Base-by-base conservation (phyloP, 2,797 vertebrate species). In the Oreortyx pictus region DNA sequence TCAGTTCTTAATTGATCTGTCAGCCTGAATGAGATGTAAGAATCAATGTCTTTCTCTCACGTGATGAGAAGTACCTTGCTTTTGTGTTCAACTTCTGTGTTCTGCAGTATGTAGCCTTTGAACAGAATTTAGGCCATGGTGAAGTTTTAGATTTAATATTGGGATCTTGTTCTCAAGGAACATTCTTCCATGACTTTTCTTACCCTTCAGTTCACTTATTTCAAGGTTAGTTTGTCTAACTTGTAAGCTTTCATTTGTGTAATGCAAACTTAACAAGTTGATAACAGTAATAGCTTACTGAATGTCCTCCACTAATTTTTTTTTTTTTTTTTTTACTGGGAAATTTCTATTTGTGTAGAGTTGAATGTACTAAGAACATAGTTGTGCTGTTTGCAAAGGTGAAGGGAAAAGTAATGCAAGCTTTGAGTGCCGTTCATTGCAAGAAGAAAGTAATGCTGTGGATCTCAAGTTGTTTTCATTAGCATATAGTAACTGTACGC, bases 401-500 rank as follows among this genome's bases (percentile, higher is more conserved):
- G 37, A 75, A 74, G n/a, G 25, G n/a, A 39, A 65, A 83, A 18
- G 4, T 71, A 73, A 41, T 37, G 33, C 44, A 64, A 4, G 9
- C 27, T 73, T 49, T 64, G 50, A 60, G 14, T 80, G 35, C 35
- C 4, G 0, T 80, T 88, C 52, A 66, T 27, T 64, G 18, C 33
- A 27, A 27, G 49, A 37, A 60, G 49, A 44, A 81, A 49, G 12
- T 31, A 62, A 15, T 35, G 33, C 37, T 17, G n/a, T 43, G 59
- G 44, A 33, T 39, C 62, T 74, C 3, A 52, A 80, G 33, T 56
- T 35, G 31, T 52, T 70, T n/a, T 5, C 1, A 1, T 56, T n/a
- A 22, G 25, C 1, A 0, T 71, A 18, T 4, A 1, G n/a, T 56
- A 50, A 10, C 18, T 77, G 31, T 17, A 5, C 7, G 7, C 13